These are phyloP conservation scores for Tetranychus truncatus DNA, from an alignment of 2,888 invertebrate species.

Conservation along the genomic window DNA sequence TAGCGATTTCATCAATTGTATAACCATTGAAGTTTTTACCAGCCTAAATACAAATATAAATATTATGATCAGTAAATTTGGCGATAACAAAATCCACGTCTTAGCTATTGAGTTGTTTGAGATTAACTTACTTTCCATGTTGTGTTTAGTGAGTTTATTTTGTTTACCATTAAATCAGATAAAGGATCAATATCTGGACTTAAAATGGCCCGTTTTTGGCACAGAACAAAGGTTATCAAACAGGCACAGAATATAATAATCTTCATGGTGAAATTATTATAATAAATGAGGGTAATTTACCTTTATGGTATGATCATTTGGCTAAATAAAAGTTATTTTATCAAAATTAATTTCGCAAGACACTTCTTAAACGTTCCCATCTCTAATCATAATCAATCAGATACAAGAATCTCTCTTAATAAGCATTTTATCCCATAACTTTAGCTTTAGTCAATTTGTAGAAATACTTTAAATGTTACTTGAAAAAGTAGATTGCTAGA, in stretches of 20 bases:
- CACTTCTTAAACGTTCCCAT: too few relatives aligned
- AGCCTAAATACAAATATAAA: conserved; percentile 37
- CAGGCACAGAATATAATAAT: background rate
- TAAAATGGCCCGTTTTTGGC: background rate
- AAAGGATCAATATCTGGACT: background rate
- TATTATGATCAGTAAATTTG: conserved; percentile 36
- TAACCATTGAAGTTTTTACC: conserved; percentile 52
- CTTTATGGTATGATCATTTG: background rate
- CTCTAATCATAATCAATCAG: too few relatives aligned
- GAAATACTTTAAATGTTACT: too few relatives aligned
- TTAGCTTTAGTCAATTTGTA: too few relatives aligned
- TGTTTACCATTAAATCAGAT: background rate
- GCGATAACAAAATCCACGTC: background rate
- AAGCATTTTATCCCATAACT: too few relatives aligned
- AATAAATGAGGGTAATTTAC: background rate
- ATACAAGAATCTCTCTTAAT: too few relatives aligned
- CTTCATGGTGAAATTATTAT: background rate
- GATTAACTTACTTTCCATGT: conserved; percentile 6
- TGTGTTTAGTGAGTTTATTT: background rate
- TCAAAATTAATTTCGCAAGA: too few relatives aligned
- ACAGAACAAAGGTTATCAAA: background rate
- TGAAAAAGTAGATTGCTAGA: too few relatives aligned
- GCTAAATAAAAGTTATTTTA: too few relatives aligned
- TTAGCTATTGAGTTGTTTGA: too few relatives aligned
- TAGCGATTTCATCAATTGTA: conserved; percentile 43